Base-by-base conservation (phyloP, 2,888 invertebrate species). In the Dynastes tityus region DNA sequence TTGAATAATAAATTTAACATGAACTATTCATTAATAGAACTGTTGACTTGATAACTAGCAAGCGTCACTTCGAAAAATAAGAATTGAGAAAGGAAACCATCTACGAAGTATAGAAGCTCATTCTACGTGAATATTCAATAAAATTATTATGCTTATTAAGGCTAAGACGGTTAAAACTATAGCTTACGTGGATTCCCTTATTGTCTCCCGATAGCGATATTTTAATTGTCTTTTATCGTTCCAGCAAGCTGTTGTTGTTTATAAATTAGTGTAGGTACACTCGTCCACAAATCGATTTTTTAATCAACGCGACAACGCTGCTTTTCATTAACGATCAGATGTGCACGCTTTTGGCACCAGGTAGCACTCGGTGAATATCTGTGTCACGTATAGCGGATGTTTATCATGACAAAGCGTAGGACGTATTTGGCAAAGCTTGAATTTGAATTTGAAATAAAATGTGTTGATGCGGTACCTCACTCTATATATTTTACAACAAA, bases 271-370 rank as follows among this genome's bases (percentile, higher is more conserved):
- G 55, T 16, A 22, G 22, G 22, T 37, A 22, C 58, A 71, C 71
- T 71, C 16, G 71, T 16, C 22, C n/a, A 11, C 45, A 16, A 71
- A 71, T 71, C 58, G 71, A 71, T 71, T 71, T 37, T 71, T 71
- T 71, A 71, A 71, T 58, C 55, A 71, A 71, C 37, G 22, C 22
- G 16, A 40, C 11, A 16, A 29, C 16, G 32, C 55, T 3, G 55
- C 4, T 37, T 71, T 71, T 71, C 71, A 71, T 58, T 71, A 71
- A 55, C 71, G 55, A 32, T 58, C 16, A 22, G 55, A 55, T 71
- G 58, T 71, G 71, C 55, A 37, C 58, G 58, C 71, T 71, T 71
- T 71, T 71, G 55, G 71, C 71, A 45, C 5, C 45, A 58, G 71
- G 58, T 58, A 58, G 32, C 32, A 32, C 16, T 53, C 55, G 22